A percentile compares a stretch with the other conserved stretches of the same genome.
Conservation (phyloP, 2,113 vertebrate genomes). For the Phalacrocorax carbo region DNA sequence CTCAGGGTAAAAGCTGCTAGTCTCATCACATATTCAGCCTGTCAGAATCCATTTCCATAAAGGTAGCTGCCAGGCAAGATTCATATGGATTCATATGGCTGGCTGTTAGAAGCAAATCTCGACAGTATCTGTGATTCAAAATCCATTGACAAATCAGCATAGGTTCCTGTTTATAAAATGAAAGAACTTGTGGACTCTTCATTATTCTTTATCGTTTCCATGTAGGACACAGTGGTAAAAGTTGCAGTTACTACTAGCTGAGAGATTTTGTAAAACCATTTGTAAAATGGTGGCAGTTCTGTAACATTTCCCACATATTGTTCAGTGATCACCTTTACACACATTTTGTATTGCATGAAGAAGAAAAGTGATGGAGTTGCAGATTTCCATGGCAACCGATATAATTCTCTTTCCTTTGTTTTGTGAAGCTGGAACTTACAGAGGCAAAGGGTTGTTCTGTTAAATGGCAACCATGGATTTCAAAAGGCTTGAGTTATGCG, state of each 20-base stretch:
- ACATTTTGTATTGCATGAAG: background rate
- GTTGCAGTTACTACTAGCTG: background rate
- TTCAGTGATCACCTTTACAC: background rate
- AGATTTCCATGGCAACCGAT: constrained; percentile 30
- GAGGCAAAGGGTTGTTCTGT: background rate
- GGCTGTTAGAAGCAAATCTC: background rate
- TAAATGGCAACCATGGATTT: background rate
- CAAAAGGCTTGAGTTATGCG: background rate
- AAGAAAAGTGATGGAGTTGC: background rate
- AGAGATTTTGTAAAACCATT: background rate
- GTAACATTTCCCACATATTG: background rate
- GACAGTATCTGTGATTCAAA: background rate
- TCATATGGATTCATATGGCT: background rate
- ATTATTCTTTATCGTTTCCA: background rate
- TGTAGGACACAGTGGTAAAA: background rate
- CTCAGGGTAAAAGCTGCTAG: constrained; percentile 16
- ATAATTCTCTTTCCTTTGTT: constrained; percentile 32
- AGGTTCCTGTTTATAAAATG: background rate
- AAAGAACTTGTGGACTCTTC: background rate
- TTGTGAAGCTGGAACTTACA: background rate
- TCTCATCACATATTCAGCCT: constrained; percentile 15
- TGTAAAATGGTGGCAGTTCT: background rate
- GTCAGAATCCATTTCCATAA: constrained; percentile 34
- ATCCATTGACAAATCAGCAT: background rate
- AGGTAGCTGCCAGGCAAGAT: constrained; percentile 23